phyloP scores from a whole-genome alignment of 2,113 vertebrate genomes.

The Myrmophylax atrothorax region DNA sequence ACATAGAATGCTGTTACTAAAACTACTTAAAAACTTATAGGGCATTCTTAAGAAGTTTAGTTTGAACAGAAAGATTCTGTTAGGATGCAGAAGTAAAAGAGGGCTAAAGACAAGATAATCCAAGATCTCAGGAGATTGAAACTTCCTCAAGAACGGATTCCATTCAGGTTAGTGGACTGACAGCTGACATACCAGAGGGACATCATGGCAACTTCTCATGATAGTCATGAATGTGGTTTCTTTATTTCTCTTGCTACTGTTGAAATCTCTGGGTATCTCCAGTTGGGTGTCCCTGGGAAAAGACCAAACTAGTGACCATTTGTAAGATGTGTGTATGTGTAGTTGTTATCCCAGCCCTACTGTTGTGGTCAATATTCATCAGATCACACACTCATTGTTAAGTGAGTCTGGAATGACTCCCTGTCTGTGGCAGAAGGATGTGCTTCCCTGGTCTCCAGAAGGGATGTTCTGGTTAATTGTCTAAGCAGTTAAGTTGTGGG shows the following conservation, averaged over 20 bases:
- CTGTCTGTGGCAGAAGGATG: neutral
- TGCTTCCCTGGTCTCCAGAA: neutral
- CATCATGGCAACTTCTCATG: neutral
- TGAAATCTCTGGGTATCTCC: neutral
- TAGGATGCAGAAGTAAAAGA: neutral
- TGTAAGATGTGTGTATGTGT: neutral
- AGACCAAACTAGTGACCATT: neutral
- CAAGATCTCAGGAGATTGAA: neutral
- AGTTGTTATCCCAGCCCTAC: neutral
- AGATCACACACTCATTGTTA: neutral
- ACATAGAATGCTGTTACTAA: neutral
- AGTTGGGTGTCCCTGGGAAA: neutral
- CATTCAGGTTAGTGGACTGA: neutral
- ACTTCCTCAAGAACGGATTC: neutral
- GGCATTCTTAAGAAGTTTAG: neutral
- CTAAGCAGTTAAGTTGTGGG: neutral
- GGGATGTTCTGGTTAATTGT: neutral
- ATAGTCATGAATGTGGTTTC: neutral
- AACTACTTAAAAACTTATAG: neutral
- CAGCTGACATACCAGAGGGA: neutral
- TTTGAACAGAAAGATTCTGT: neutral
- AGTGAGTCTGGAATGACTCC: neutral
- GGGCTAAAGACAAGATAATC: neutral
- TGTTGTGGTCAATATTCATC: neutral
- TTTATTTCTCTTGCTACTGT: neutral